Percentiles rank a stretch among this genome's conserved stretches.
Conservation (phyloP, 1,140 invertebrate species). For the Pomphorhynchus laevis region DNA sequence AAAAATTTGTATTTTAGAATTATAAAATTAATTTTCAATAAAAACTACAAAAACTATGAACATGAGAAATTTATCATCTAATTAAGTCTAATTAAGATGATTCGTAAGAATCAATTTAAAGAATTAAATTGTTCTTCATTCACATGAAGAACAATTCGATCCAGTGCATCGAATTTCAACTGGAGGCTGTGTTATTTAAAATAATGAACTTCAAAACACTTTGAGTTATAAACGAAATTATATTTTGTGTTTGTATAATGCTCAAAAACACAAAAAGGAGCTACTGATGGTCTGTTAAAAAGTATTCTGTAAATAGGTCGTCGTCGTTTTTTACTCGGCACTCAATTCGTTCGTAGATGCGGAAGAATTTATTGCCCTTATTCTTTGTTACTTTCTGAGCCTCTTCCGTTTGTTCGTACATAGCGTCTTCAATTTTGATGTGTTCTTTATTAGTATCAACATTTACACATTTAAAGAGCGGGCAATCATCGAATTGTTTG, state of each 20-base stretch:
- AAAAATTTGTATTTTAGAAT: no score
- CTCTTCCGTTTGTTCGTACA: conserved; percentile 72
- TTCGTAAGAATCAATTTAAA: no score
- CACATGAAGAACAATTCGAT: no score
- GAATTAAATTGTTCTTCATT: no score
- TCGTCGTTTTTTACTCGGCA: conserved; percentile 16
- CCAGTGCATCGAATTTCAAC: no score
- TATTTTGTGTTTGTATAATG: conserved; percentile 3
- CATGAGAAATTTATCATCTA: no score
- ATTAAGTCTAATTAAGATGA: no score
- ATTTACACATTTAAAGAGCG: conserved; percentile 39
- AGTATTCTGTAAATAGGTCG: not conserved
- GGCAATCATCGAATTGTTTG: conserved; percentile 51
- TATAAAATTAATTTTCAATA: no score
- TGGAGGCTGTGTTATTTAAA: conserved; percentile 1
- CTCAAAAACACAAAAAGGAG: not conserved
- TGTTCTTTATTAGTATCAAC: conserved; percentile 30
- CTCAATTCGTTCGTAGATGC: conserved; percentile 34
- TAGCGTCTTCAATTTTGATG: conserved; percentile 47
- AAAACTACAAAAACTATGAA: no score
- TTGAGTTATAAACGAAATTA: conserved; percentile 3
- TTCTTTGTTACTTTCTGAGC: conserved; percentile 83
- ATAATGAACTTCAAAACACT: conserved; percentile 1
- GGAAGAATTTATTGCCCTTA: conserved; percentile 56
- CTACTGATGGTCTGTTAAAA: not conserved